These are phyloP conservation scores for Steatornis caripensis DNA, from an alignment of 2,113 vertebrate genomes.

Conservation along the genomic window DNA sequence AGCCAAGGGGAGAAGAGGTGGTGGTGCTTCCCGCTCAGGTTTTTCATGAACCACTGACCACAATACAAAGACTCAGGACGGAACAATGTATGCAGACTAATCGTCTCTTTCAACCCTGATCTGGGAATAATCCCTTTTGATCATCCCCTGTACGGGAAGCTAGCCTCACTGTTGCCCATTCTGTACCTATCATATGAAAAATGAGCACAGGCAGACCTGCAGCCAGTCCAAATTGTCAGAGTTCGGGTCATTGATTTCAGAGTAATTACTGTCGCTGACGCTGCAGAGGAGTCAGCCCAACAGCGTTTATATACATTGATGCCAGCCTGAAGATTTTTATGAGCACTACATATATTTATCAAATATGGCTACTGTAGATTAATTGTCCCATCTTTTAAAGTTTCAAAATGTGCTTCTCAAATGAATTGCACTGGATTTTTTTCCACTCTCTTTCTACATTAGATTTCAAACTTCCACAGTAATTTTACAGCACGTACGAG, in stretches of 20 bases:
- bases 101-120: neutral
- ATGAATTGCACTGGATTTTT: neutral
- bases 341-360: neutral
- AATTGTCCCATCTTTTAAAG: neutral
- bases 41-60: neutral
- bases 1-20: neutral
- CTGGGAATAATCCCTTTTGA: neutral
- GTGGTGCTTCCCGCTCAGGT: neutral
- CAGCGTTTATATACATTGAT: neutral
- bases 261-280: neutral
- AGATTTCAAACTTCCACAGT: neutral
- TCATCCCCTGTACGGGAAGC: neutral
- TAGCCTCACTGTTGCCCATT: neutral
- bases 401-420: neutral
- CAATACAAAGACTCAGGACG: neutral
- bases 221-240: neutral
- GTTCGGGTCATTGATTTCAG: neutral
- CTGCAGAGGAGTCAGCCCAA: neutral
- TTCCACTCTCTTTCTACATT: neutral
- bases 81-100: neutral
- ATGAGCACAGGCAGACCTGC: neutral
- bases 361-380: neutral
- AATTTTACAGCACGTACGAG: neutral
- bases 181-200: neutral
- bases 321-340: neutral